A percentile compares a stretch with the other conserved stretches of the same genome.
Evolutionary conservation across 2,113 vertebrate species (phyloP).

Genomic region (Podiceps cristatus): DNA sequence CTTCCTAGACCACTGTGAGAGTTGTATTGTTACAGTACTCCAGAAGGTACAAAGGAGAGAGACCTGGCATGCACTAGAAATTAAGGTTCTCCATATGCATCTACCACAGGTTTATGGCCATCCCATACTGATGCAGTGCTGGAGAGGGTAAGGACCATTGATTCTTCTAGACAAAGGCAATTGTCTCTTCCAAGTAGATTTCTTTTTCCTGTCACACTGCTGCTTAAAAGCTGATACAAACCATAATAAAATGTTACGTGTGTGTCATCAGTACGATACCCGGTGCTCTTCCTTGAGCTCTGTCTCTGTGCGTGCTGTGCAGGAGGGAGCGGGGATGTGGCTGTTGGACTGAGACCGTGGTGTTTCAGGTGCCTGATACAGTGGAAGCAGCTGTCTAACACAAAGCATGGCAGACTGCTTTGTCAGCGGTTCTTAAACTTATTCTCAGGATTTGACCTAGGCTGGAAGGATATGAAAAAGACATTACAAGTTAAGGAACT

Average conservation of each 20-base stretch:
- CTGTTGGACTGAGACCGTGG: neutral
- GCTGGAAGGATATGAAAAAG: slow-evolving; percentile 28
- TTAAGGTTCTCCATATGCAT: neutral
- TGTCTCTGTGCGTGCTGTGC: neutral
- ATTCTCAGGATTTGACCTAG: neutral
- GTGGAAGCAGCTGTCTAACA: neutral
- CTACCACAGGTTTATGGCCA: neutral
- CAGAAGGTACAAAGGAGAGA: neutral
- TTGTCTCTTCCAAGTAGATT: neutral
- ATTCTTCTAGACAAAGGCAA: neutral
- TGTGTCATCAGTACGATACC: neutral
- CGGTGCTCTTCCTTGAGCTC: neutral
- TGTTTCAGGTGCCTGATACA: neutral
- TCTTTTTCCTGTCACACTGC: neutral
- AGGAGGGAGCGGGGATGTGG: rapidly evolving
- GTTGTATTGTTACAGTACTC: neutral
- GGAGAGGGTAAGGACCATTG: neutral
- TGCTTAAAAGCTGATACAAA: neutral
- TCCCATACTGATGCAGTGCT: neutral
- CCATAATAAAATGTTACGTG: neutral
- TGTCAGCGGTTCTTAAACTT: neutral
- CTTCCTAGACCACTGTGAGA: neutral
- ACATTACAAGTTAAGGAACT: slow-evolving; percentile 22
- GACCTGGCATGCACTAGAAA: neutral
- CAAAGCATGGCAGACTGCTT: neutral